phyloP scores from a whole-genome alignment of 1,140 invertebrate species.

The Conus ventricosus region DNA sequence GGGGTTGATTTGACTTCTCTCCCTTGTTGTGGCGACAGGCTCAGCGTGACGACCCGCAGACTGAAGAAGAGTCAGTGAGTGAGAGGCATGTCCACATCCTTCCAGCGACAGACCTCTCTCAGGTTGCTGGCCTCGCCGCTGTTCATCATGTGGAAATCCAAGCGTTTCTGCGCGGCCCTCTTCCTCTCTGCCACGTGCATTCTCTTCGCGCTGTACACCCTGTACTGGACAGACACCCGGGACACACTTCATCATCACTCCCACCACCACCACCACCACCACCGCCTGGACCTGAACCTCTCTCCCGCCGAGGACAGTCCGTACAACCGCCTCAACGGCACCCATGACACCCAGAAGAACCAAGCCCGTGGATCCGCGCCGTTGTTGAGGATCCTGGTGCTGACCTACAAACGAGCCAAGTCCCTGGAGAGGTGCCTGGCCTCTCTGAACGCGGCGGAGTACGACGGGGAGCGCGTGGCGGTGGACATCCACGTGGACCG shows the following conservation, averaged over 20 bases:
- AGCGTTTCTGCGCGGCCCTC: neutral
- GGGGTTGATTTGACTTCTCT: no score
- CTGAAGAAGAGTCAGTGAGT: no score
- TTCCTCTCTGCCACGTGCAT: neutral
- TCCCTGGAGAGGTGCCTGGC: conserved; percentile 50
- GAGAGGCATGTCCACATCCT: no score
- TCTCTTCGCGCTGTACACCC: neutral
- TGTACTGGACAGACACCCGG: neutral
- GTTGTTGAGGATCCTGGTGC: conserved; percentile 46
- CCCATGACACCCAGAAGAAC: neutral
- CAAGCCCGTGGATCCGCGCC: neutral
- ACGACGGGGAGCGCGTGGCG: conserved; percentile 45
- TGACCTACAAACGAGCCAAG: conserved; percentile 48
- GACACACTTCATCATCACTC: neutral
- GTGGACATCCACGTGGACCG: conserved; percentile 64
- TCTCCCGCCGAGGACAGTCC: no score
- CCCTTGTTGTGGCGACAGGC: no score
- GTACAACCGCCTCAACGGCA: no score
- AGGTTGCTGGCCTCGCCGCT: no score
- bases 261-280: neutral
- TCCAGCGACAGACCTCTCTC: no score
- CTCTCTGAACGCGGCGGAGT: conserved; percentile 53
- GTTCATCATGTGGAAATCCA: neutral
- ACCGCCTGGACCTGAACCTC: neutral
- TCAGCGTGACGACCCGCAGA: no score